Conservation (phyloP, 2,888 invertebrate genomes). For the Plusia festucae region DNA sequence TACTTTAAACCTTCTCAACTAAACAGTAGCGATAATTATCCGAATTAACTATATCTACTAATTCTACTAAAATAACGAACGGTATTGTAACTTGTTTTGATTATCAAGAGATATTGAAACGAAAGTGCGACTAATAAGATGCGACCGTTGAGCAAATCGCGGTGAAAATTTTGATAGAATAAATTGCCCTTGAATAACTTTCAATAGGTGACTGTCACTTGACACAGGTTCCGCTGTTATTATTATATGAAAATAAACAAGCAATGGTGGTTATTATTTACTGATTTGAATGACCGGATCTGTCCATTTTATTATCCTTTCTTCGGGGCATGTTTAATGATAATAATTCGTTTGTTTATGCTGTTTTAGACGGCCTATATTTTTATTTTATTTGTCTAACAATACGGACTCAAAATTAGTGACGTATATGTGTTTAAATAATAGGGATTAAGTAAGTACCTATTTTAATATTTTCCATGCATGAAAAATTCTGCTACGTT, state of each 20-base stretch:
- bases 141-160: constrained; percentile 63
- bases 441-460: no score
- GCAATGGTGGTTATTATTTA: constrained; percentile 1
- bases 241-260: constrained; percentile 1
- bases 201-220: constrained; percentile 38
- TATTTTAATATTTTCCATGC: no score
- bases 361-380: background rate
- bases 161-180: constrained; percentile 64
- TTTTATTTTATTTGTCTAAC: background rate
- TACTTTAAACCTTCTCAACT: background rate
- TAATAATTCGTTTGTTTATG: background rate
- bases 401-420: background rate
- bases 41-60: no score
- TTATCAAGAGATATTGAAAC: constrained; percentile 72
- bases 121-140: constrained; percentile 86
- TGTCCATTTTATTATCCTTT: background rate
- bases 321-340: background rate
- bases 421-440: no score
- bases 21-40: constrained; percentile 15
- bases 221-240: constrained; percentile 6
- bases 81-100: constrained; percentile 54
- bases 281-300: background rate
- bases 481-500: no score
- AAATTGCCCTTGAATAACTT: constrained; percentile 66
- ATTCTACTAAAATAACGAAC: constrained; percentile 47